These are phyloP conservation scores for Pseudochirops cupreus DNA, from an alignment of 2,797 vertebrate species.

Conservation along the genomic window DNA sequence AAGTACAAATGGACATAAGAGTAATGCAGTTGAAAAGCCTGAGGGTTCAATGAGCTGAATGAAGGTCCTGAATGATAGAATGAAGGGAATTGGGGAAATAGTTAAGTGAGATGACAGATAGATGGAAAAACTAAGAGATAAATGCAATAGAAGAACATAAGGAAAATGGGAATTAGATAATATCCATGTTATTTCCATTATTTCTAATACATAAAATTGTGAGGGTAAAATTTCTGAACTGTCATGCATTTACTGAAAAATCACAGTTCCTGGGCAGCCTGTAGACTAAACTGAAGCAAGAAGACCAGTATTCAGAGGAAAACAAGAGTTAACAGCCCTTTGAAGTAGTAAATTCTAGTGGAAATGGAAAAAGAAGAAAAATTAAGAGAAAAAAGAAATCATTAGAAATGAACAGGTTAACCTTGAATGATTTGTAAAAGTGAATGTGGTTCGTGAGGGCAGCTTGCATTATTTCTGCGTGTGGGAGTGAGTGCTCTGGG, in stretches of 20 bases:
- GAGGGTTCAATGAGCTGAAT: neutral
- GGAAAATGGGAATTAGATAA: neutral
- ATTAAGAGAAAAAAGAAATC: neutral
- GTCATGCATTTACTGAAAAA: neutral
- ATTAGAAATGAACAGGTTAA: neutral
- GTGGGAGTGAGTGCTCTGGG: neutral
- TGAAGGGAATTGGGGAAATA: neutral
- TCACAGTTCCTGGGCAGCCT: neutral
- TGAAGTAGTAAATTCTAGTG: neutral
- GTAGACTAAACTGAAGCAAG: neutral
- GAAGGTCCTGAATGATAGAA: neutral
- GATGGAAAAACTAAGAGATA: neutral
- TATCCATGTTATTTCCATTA: neutral
- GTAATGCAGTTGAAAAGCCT: neutral
- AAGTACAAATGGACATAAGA: neutral
- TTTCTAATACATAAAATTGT: neutral
- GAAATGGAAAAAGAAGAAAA: neutral
- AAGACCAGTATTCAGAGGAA: neutral
- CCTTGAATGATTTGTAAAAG: neutral
- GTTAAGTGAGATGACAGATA: neutral
- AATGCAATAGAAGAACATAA: neutral
- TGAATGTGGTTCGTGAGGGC: neutral
- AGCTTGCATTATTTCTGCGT: neutral
- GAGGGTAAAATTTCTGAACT: neutral
- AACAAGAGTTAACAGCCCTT: accelerated